phyloP scores from a whole-genome alignment of 2,888 invertebrate genomes.

The Parnassius mnemosyne region DNA sequence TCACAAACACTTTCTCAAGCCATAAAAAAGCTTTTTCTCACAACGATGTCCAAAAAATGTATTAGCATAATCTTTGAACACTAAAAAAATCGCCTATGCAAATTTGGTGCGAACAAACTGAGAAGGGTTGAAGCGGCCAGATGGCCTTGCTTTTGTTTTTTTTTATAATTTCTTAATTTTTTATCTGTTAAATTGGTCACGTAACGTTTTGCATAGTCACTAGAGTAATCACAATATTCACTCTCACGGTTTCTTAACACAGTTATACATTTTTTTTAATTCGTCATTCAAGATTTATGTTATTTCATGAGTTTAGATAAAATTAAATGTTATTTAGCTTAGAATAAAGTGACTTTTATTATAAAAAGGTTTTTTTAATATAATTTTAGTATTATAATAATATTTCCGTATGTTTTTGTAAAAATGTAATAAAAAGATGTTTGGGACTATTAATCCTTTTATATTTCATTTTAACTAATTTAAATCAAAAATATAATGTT shows the following conservation, averaged over 20 bases:
- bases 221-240: constrained; percentile 41
- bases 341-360: no score
- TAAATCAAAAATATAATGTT: no score
- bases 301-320: neutral
- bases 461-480: no score
- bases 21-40: constrained; percentile 50
- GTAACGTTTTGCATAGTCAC: constrained; percentile 49
- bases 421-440: no score
- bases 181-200: constrained; percentile 69
- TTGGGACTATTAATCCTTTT: no score
- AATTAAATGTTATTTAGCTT: neutral
- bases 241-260: constrained; percentile 58
- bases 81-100: constrained; percentile 76
- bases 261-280: constrained; percentile 39
- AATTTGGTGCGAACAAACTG: constrained; percentile 45
- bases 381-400: no score
- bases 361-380: no score
- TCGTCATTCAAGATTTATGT: constrained; percentile 21
- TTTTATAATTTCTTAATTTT: constrained; percentile 43
- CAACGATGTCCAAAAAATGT: constrained; percentile 69
- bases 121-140: constrained; percentile 57
- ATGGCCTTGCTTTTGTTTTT: constrained; percentile 43
- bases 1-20: constrained; percentile 40
- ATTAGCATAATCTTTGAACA: constrained; percentile 70
- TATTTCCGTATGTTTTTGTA: no score